phyloP scores from a whole-genome alignment of 1,140 invertebrate genomes.

The Rhizoglyphus robini region DNA sequence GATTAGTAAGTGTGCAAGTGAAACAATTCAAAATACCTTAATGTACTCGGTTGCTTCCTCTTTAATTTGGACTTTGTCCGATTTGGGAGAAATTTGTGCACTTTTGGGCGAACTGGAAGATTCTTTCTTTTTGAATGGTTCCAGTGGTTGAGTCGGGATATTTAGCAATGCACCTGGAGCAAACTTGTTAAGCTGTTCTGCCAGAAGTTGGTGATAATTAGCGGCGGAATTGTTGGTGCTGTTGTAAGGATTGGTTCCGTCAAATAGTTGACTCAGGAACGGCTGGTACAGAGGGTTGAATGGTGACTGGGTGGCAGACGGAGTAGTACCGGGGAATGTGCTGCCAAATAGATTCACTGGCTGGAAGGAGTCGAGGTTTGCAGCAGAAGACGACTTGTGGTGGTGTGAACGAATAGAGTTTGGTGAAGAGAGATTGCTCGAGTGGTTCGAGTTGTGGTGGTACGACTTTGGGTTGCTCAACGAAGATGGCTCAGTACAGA shows the following conservation, averaged over 20 bases:
- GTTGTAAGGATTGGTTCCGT: not conserved
- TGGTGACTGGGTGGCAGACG: too few relatives aligned
- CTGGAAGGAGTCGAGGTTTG: not conserved
- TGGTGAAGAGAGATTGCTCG: not conserved
- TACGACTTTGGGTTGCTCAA: not conserved
- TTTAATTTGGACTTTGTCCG: not conserved
- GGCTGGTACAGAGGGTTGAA: not conserved
- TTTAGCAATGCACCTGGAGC: not conserved
- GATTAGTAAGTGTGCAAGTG: not conserved
- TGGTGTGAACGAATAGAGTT: not conserved
- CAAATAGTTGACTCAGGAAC: conserved; percentile 3
- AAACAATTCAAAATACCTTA: not conserved
- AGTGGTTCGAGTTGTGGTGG: not conserved
- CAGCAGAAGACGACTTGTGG: not conserved
- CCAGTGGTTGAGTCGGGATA: too few relatives aligned
- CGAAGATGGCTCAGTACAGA: conserved; percentile 32
- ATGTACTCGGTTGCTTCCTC: not conserved
- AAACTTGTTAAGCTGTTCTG: conserved; percentile 3
- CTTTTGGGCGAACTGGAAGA: too few relatives aligned
- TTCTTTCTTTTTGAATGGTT: too few relatives aligned
- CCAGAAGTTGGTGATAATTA: not conserved
- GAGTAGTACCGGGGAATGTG: too few relatives aligned
- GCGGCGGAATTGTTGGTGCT: not conserved
- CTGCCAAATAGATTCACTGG: not conserved
- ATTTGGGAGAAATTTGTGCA: too few relatives aligned